Evolutionary conservation across 2,113 vertebrate genomes (phyloP).

Genomic region (Macrotis lagotis): DNA sequence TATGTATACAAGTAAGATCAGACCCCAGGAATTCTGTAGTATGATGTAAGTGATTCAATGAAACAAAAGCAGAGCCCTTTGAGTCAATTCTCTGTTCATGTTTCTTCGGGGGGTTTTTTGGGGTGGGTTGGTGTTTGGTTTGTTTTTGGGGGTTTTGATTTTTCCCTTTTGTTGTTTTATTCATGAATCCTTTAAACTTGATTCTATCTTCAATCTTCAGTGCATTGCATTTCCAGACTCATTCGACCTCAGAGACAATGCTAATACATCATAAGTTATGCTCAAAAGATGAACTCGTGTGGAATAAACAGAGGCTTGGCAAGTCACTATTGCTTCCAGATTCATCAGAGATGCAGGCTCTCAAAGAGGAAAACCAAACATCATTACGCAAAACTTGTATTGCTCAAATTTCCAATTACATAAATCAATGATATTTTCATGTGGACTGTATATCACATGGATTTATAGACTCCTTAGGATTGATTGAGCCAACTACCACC

Average conservation of each 20-base stretch:
- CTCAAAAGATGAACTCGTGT: constrained; percentile 33
- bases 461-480: constrained; percentile 77
- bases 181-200: constrained; percentile 74
- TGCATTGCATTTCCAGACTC: constrained; percentile 55
- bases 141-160: constrained; percentile 66
- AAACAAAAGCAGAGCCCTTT: not conserved
- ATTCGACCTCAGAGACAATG: constrained; percentile 63
- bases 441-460: constrained; percentile 46
- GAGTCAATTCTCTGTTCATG: not conserved
- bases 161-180: constrained; percentile 65
- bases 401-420: constrained; percentile 77
- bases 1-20: constrained; percentile 28
- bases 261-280: constrained; percentile 70
- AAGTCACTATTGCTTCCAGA: constrained; percentile 27
- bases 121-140: constrained; percentile 1
- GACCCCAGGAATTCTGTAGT: constrained; percentile 8
- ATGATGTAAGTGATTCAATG: not conserved
- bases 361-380: constrained; percentile 70
- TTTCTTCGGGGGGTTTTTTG: not conserved
- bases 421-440: constrained; percentile 77
- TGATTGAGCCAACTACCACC: constrained; percentile 72
- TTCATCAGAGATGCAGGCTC: constrained; percentile 36
- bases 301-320: constrained; percentile 51
- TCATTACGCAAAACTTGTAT: constrained; percentile 76
- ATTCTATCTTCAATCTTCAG: constrained; percentile 56